These are phyloP conservation scores for Listrodromus nycthemerus DNA, from an alignment of 2,888 invertebrate species.

Conservation along the genomic window DNA sequence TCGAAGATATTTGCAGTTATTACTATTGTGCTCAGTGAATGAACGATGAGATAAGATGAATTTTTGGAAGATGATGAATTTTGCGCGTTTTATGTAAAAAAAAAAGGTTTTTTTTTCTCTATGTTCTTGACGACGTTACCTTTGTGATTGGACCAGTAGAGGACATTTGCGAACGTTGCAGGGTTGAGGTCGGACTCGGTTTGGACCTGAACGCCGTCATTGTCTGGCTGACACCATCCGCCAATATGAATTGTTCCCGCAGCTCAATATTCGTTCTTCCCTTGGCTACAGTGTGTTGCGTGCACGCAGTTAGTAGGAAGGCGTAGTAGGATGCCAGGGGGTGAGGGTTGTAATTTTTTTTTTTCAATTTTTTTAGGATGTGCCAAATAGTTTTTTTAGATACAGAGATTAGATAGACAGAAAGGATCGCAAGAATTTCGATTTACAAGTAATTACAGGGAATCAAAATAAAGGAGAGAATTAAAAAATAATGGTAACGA, in stretches of 20 bases:
- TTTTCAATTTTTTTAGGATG: constrained; percentile 69
- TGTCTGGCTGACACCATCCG: constrained; percentile 99
- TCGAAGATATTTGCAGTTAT: constrained; percentile 6
- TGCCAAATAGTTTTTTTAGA: constrained; percentile 71
- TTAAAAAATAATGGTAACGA: constrained; percentile 48
- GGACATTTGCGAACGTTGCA: constrained; percentile 87
- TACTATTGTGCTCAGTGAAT: constrained; percentile 15
- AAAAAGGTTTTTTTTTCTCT: constrained; percentile 20
- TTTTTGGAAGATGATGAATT: not conserved
- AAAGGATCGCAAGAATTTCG: constrained; percentile 47
- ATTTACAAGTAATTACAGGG: constrained; percentile 59
- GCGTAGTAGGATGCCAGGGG: constrained; percentile 76
- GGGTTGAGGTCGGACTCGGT: constrained; percentile 92
- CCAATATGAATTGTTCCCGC: constrained; percentile 99
- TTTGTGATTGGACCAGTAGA: constrained; percentile 97
- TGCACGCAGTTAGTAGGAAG: constrained; percentile 82
- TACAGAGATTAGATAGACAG: constrained; percentile 63
- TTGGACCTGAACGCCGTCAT: constrained; percentile 99
- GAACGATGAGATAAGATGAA: not conserved
- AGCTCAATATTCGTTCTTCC: constrained; percentile 99
- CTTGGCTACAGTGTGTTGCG: constrained; percentile 93
- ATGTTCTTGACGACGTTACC: constrained; percentile 86
- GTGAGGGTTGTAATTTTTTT: constrained; percentile 46
- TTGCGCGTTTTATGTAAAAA: constrained; percentile 15
- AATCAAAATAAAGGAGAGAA: constrained; percentile 44